Conservation (phyloP, 2,797 vertebrate species). For the Helicolenus hilgendorfi region DNA sequence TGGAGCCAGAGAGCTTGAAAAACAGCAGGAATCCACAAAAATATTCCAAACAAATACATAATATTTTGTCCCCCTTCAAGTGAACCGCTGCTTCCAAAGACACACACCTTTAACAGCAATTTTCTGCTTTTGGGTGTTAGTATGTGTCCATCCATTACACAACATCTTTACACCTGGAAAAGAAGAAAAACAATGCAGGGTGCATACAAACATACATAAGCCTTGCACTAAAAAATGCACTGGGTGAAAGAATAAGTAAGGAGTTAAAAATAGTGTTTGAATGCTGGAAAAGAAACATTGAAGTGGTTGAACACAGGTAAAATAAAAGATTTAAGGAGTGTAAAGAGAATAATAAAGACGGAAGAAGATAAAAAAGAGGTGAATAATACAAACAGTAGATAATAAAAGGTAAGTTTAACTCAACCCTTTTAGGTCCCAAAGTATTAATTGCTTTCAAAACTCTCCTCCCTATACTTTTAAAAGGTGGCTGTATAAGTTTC, state of each 20-base stretch:
- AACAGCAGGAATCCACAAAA: neutral
- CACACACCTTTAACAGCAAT: slow-evolving; percentile 52
- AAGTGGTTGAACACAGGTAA: neutral
- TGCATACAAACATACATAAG: neutral
- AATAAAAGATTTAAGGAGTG: neutral
- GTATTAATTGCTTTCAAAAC: neutral
- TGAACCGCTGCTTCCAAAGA: slow-evolving; percentile 2
- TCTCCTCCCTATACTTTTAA: neutral
- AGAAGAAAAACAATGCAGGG: neutral
- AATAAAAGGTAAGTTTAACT: neutral
- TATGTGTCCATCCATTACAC: neutral
- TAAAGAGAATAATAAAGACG: neutral
- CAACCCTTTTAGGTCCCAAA: neutral
- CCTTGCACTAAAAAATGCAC: neutral
- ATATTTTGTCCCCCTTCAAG: neutral
- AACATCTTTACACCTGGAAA: slow-evolving; percentile 78
- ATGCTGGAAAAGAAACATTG: neutral
- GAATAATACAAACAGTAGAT: neutral
- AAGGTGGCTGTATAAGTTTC: neutral
- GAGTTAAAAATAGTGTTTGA: neutral
- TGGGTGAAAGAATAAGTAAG: neutral
- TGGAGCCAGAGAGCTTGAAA: neutral
- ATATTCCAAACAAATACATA: neutral
- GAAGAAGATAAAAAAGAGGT: neutral
- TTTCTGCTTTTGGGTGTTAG: slow-evolving; percentile 15